Evolutionary conservation across 1,140 invertebrate genomes (phyloP).

Genomic region (Drosophila nikananu): DNA sequence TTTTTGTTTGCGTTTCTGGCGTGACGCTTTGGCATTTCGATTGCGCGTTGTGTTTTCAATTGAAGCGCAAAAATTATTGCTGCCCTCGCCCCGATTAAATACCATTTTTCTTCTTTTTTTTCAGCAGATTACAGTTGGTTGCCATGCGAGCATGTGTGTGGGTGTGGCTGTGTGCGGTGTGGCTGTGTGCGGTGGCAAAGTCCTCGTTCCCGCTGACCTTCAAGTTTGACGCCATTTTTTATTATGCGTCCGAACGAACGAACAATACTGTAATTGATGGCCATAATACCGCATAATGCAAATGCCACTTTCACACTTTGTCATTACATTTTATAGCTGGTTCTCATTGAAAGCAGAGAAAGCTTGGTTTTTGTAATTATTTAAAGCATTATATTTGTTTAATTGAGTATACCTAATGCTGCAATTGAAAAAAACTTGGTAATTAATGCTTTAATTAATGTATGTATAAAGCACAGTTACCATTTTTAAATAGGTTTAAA

Average conservation of each 20-base stretch:
- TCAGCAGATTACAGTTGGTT: constrained; percentile 37
- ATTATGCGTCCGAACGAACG: constrained; percentile 17
- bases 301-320: constrained; percentile 12
- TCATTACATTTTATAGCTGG: background rate
- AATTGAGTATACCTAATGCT: background rate
- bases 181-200: constrained; percentile 33
- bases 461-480: background rate
- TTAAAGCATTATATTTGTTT: background rate
- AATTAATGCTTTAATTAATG: background rate
- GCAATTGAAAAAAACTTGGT: background rate
- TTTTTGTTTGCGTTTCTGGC: constrained; percentile 32
- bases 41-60: constrained; percentile 49
- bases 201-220: constrained; percentile 14
- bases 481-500: background rate
- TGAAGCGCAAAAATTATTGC: constrained; percentile 46
- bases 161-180: constrained; percentile 10
- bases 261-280: constrained; percentile 27
- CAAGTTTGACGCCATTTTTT: constrained; percentile 56
- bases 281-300: constrained; percentile 4
- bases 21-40: constrained; percentile 62
- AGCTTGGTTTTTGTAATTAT: background rate
- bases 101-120: constrained; percentile 7
- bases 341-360: background rate
- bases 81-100: constrained; percentile 27
- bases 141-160: constrained; percentile 4